Conservation (phyloP, 1,140 invertebrate genomes). For the Atta texana region DNA sequence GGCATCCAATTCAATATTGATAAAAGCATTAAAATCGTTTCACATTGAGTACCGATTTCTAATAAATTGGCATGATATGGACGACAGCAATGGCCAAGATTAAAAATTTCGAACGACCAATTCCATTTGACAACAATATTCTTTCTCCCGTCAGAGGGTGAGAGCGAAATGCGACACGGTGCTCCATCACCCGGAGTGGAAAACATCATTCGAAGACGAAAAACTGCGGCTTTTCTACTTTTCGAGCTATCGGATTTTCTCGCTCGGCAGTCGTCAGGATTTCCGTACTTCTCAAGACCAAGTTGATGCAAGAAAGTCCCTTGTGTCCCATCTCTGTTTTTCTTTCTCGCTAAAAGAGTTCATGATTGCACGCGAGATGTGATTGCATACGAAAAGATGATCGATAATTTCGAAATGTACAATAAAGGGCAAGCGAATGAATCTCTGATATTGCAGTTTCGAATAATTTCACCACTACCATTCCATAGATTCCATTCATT, state of each 20-base stretch:
- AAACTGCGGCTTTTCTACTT: constrained; percentile 40
- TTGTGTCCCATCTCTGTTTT: background rate
- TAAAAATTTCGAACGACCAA: constrained; percentile 19
- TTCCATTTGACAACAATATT: constrained; percentile 20
- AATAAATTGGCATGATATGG: constrained; percentile 3
- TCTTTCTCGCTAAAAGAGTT: background rate
- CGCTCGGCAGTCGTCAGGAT: constrained; percentile 31
- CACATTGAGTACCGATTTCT: background rate
- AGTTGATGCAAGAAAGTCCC: constrained; percentile 35
- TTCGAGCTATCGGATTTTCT: constrained; percentile 46
- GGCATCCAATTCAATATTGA: constrained; percentile 18
- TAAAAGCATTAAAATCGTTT: constrained; percentile 11
- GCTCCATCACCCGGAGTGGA: constrained; percentile 27
- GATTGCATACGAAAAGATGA: background rate
- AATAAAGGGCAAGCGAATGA: background rate
- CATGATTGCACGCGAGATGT: background rate
- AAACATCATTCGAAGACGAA: constrained; percentile 25
- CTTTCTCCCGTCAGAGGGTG: background rate
- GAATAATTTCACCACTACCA: background rate
- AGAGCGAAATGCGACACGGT: constrained; percentile 16
- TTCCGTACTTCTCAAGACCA: constrained; percentile 28
- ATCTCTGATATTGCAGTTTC: background rate
- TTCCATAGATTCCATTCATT: background rate
- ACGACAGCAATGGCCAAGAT: background rate
- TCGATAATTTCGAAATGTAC: constrained; percentile 13